Conservation (phyloP, 1,140 invertebrate species). For the Adoxophyes honmai region DNA sequence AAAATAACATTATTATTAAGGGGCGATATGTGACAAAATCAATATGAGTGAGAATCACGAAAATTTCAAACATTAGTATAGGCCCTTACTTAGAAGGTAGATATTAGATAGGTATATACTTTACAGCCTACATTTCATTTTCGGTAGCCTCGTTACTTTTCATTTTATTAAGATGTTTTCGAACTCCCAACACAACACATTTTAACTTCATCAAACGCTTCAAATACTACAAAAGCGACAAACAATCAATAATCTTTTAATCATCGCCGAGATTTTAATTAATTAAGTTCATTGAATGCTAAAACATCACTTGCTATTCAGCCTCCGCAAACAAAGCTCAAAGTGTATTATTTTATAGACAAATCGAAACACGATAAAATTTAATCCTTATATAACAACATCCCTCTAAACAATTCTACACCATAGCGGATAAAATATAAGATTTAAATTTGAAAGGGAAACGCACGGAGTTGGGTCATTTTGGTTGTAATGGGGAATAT, state of each 20-base stretch:
- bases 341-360: constrained; percentile 76
- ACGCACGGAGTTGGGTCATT: constrained; percentile 37
- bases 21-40: too few relatives aligned
- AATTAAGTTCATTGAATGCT: constrained; percentile 71
- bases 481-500: constrained; percentile 42
- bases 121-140: too few relatives aligned
- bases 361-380: constrained; percentile 55
- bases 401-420: constrained; percentile 20
- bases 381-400: constrained; percentile 50
- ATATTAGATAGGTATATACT: too few relatives aligned
- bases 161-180: too few relatives aligned
- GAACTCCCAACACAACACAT: too few relatives aligned
- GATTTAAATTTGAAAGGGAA: constrained; percentile 26
- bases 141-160: too few relatives aligned
- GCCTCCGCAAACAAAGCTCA: constrained; percentile 69
- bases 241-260: constrained; percentile 33
- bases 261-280: constrained; percentile 62
- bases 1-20: too few relatives aligned
- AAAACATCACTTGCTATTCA: constrained; percentile 69
- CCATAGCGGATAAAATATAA: constrained; percentile 16
- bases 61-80: too few relatives aligned
- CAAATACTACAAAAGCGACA: too few relatives aligned
- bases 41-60: too few relatives aligned
- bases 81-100: too few relatives aligned
- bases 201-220: constrained; percentile 29